Base-by-base conservation (phyloP, 2,113 vertebrate species). In the Thomomys bottae region DNA sequence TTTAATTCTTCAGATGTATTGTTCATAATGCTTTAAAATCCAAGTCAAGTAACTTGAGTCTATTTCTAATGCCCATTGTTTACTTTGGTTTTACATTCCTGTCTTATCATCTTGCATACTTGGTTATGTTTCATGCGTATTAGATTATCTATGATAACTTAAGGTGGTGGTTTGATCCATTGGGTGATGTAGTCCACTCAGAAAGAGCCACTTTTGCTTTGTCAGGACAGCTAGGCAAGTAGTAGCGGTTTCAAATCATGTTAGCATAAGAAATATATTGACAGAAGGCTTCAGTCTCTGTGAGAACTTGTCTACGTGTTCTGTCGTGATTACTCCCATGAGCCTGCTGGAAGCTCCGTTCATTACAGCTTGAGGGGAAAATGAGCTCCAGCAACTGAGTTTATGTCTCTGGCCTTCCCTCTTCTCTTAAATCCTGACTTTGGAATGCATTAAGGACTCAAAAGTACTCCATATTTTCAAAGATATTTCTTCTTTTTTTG, bases 1-100 rank as follows among this genome's bases (percentile, higher is more conserved):
- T 92, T 87, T 93, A 88, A 87, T 30, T 80, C 30, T 77, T 57
- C 68, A 34, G 75, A 72, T 2, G 30, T 42, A 30, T 42, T 59
- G 59, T 21, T 49, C 77, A 49, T 21, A 36, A 23, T 32, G 66
- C 38, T 26, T 49, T 71, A 63, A 93, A 79, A 24, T 91, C 24
- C 11, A 89, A 72, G 11, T 80, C 78, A 67, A 38, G 15, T 67
- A 87, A 79, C 15, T 45, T 84, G 32, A 71, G 26, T 63, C 34
- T 72, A n/a, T 49, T 85, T 84, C 75, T 73, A 73, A 30, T 59
- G 7, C 89, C 77, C 45, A 15, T 49, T 84, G 30, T 45, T 78
- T 42, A n/a, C 49, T 30, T 73, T 66, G 40, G 23, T 49, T 78
- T 86, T 70, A 42, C 34, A 57, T 21, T 57, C 15, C 15, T 38